phyloP scores from a whole-genome alignment of 2,113 vertebrate genomes.

The Erythrocebus patas region DNA sequence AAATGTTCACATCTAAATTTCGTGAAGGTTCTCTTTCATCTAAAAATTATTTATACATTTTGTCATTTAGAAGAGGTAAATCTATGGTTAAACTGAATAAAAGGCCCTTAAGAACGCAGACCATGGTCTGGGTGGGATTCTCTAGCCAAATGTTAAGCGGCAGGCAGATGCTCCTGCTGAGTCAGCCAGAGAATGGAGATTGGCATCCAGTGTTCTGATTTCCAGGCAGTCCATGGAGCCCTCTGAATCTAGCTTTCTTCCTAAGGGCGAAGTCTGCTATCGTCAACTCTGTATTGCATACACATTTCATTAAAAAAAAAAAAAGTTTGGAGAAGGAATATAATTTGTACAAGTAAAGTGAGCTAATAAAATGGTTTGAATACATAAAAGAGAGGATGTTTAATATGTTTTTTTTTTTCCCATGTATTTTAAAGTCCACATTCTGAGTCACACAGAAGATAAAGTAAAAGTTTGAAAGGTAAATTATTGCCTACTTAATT shows the following conservation, averaged over 20 bases:
- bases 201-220: not conserved
- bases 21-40: not conserved
- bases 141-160: not conserved
- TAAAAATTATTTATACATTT: not conserved
- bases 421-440: not conserved
- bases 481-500: not conserved
- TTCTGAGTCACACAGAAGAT: not conserved
- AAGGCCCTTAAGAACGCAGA: not conserved
- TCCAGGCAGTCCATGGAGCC: not conserved
- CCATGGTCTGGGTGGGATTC: not conserved
- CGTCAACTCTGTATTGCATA: not conserved
- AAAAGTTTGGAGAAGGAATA: not conserved
- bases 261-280: not conserved
- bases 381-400: not conserved
- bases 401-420: not conserved
- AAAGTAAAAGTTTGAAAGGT: not conserved
- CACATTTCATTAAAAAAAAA: not conserved
- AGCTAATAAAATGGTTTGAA: not conserved
- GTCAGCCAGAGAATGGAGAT: not conserved
- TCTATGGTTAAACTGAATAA: not conserved
- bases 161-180: not conserved
- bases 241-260: not conserved
- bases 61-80: slow-evolving; percentile 27
- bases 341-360: not conserved
- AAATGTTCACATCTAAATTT: not conserved